Base-by-base conservation (phyloP, 2,797 vertebrate species). In the Hoplostethus mediterraneus region DNA sequence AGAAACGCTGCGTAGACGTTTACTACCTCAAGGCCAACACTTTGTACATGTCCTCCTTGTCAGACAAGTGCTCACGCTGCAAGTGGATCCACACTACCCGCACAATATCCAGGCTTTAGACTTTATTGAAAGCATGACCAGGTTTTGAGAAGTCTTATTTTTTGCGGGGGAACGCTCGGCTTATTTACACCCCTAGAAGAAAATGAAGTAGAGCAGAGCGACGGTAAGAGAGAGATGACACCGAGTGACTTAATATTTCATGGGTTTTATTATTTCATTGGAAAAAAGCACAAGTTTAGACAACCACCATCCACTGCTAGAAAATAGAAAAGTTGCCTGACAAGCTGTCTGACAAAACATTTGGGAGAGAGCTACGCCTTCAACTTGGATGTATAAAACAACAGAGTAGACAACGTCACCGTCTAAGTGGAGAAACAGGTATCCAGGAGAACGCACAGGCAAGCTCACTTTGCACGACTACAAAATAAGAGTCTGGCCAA, bases 261-360 rank as follows among this genome's bases (percentile, higher is more conserved):
- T 68, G n/a, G 0, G 44, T 56, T 76, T 80, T 81, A 87, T 89
- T 86, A 68, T 85, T 85, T 89, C 64, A 71, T 54, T 83, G 80
- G 65, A 87, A 21, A 21, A 21, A 83, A 86, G 51, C 62, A 64
- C 16, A 48, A 59, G 65, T 71, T 71, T 65, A 71, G 74, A 78
- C 66, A 70, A 63, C 31, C 42, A 31, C 54, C 81, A 51, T 57
- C 65, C 65, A 44, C 44, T 2, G 77, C 53, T 68, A 62, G 58
- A 83, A 82, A 82, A 88, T 13, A 66, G 48, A 71, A 82, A 79
- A 68, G 69, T 63, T 67, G 73, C 74, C 72, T 53, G 78, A 84
- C 77, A 71, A 60, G 44, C 30, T 47, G 44, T 49, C 30, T 73
- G 79, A 78, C 73, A 75, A 60, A 70, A 77, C 74, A 65, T 25